A percentile compares a stretch with the other conserved stretches of the same genome.
phyloP scores from a whole-genome alignment of 2,113 vertebrate genomes.

The Eublepharis macularius region DNA sequence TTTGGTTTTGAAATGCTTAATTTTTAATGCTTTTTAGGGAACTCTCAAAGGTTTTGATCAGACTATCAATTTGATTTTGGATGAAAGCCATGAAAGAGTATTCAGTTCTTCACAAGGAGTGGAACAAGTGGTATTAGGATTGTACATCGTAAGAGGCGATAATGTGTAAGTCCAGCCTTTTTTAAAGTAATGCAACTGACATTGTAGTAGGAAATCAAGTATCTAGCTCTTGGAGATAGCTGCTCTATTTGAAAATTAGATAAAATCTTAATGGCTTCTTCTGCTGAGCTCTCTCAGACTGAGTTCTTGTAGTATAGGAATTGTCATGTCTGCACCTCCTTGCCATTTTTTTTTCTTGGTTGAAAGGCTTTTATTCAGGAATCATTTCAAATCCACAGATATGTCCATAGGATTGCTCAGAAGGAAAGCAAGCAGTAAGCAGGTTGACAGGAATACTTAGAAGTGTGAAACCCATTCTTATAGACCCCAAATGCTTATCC shows the following conservation, averaged over 20 bases:
- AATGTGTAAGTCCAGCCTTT: constrained; percentile 88
- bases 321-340: too few relatives aligned
- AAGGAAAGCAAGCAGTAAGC: too few relatives aligned
- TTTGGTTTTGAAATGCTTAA: constrained; percentile 11
- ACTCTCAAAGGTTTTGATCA: constrained; percentile 98
- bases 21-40: constrained; percentile 75
- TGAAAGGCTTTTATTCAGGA: too few relatives aligned
- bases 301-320: neutral
- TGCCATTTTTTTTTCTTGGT: too few relatives aligned
- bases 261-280: neutral
- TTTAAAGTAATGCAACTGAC: neutral
- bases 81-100: constrained; percentile 98
- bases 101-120: constrained; percentile 98
- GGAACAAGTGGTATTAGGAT: constrained; percentile 96
- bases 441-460: too few relatives aligned
- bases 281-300: neutral
- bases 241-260: neutral
- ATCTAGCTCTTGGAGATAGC: neutral
- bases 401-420: too few relatives aligned
- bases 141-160: constrained; percentile 98
- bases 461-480: too few relatives aligned
- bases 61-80: constrained; percentile 98
- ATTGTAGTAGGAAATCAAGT: neutral
- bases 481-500: too few relatives aligned
- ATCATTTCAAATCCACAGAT: too few relatives aligned